A percentile compares a stretch with the other conserved stretches of the same genome.
Evolutionary conservation across 1,140 invertebrate genomes (phyloP).

Genomic region (Tetragnatha versicolor): DNA sequence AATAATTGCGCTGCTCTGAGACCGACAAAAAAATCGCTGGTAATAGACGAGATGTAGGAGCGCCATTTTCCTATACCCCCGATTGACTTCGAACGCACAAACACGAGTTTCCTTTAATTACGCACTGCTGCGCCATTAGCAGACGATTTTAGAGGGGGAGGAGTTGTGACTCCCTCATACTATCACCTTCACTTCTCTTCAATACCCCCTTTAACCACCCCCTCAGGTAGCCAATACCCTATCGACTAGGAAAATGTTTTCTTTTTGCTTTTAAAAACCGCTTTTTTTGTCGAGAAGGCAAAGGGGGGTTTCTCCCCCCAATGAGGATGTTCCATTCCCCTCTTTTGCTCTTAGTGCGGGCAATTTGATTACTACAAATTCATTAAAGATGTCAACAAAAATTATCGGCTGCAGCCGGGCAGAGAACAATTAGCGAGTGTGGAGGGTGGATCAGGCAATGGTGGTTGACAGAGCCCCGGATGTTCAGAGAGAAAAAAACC

Average conservation of each 20-base stretch:
- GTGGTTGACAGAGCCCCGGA: neutral
- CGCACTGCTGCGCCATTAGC: constrained; percentile 5
- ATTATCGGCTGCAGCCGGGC: neutral
- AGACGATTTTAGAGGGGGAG: neutral
- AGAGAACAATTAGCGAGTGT: constrained; percentile 35
- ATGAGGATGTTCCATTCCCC: neutral
- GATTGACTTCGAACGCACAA: too few relatives aligned
- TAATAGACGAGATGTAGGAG: too few relatives aligned
- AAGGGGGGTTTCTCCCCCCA: neutral
- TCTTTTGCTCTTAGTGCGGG: neutral
- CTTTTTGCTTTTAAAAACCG: too few relatives aligned
- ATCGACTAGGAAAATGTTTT: too few relatives aligned
- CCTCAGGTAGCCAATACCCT: too few relatives aligned
- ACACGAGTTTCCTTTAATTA: neutral
- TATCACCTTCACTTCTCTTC: too few relatives aligned
- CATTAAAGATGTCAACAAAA: constrained; percentile 48
- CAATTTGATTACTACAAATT: constrained; percentile 49
- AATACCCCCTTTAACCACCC: too few relatives aligned
- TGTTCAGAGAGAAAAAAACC: too few relatives aligned
- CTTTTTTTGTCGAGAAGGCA: neutral
- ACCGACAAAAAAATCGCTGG: too few relatives aligned
- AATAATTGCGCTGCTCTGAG: too few relatives aligned
- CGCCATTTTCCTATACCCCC: too few relatives aligned
- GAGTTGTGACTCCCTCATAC: too few relatives aligned
- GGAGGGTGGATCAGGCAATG: neutral